Base-by-base conservation (phyloP, 2,888 invertebrate species). In the Crepidodera aurea region DNA sequence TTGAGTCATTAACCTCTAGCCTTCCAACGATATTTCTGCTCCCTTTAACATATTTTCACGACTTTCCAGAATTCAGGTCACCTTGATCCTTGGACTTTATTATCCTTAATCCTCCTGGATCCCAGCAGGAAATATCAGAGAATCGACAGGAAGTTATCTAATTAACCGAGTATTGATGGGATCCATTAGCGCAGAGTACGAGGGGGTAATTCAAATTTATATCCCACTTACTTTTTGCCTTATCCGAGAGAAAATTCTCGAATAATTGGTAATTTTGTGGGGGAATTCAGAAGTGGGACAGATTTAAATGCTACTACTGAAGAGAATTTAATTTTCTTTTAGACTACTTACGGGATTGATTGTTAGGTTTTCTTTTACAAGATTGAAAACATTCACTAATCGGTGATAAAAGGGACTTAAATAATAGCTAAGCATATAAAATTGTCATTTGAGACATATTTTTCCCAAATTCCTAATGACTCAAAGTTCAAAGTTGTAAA, bases 121-220 rank as follows among this genome's bases (percentile, higher is more conserved):
- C 51, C 27, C 19, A 48, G 56, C 48, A 46, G 62, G 62, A 62
- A 53, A 53, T 51, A 48, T 53, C 53, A 50, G 50, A 44, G 48
- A 54, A 62, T 54, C 62, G 58, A 42, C 50, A 54, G 62, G 62
- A 54, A 54, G 54, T 62, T 59, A 62, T 58, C 54, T 57, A 59
- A 59, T 57, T 62, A 62, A 42, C 40, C 42, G 32, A 62, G 62
- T 57, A 59, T 58, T 54, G 54, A 59, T 58, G 54, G 53, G 18
- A 8, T 6, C 48, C 50, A 57, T 57, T 57, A 57, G 39, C 48
- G 56, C 22, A 42, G 37, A 29, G n/a, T 15, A 25, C 7, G 10
- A 22, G 37, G n/a, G 56, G 56, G 57, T 57, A 57, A 57, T 48
- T 50, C 50, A 27, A 44, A 57, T 57, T 57, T 27, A 57, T 57